phyloP scores from a whole-genome alignment of 2,888 invertebrate species.

The Spodoptera picta region DNA sequence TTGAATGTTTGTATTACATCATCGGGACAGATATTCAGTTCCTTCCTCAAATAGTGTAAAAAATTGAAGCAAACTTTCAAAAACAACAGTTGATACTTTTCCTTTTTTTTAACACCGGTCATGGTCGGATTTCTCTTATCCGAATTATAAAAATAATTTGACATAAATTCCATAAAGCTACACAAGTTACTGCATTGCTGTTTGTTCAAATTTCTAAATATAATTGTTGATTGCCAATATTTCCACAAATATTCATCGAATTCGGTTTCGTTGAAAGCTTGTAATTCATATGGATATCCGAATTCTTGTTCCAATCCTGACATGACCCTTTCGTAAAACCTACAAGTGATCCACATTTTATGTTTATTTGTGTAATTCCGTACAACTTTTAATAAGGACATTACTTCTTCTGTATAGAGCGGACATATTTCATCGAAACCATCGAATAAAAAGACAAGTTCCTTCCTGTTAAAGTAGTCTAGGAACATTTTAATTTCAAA shows the following conservation, averaged over 20 bases:
- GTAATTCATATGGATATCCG: conserved; percentile 6
- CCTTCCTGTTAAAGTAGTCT: conserved; percentile 28
- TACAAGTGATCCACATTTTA: conserved; percentile 44
- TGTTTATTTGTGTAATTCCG: conserved; percentile 1
- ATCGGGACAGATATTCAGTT: conserved; percentile 5
- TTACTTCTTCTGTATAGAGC: conserved; percentile 26
- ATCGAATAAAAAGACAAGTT: conserved; percentile 44
- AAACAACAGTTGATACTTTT: conserved; percentile 2
- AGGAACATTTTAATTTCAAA: conserved; percentile 41
- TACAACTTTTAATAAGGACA: conserved; percentile 16
- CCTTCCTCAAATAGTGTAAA: conserved; percentile 6
- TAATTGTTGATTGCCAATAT: conserved; percentile 31
- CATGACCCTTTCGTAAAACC: conserved; percentile 35
- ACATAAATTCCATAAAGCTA: conserved; percentile 30
- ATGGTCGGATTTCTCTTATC: not conserved
- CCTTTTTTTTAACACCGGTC: not conserved
- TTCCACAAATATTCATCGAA: conserved; percentile 18
- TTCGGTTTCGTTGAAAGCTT: conserved; percentile 12
- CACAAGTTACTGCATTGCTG: conserved; percentile 23
- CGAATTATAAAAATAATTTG: not conserved
- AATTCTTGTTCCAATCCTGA: conserved; percentile 16
- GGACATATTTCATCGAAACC: conserved; percentile 55
- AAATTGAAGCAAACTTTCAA: conserved; percentile 19
- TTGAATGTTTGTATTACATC: conserved; percentile 6
- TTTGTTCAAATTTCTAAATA: conserved; percentile 9